Conservation (phyloP, 2,113 vertebrate species). For the Pollimyrus isidori region DNA sequence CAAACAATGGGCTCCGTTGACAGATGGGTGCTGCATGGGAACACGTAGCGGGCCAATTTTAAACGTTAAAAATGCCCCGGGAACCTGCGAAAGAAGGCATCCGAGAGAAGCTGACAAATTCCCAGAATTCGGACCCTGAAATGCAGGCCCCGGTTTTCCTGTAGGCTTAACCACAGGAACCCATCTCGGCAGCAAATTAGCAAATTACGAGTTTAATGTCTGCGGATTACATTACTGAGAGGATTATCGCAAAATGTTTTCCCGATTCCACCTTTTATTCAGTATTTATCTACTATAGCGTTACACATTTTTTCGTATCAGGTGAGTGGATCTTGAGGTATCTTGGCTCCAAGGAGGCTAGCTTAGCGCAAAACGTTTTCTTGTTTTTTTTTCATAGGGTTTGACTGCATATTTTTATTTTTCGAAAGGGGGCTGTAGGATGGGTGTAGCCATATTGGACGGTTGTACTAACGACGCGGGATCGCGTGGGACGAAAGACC, state of each 20-base stretch:
- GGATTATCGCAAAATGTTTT: constrained; percentile 11
- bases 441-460: not conserved
- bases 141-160: not conserved
- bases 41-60: constrained; percentile 57
- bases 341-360: not conserved
- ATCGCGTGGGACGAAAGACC: not conserved
- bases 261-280: not conserved
- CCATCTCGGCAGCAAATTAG: constrained; percentile 16
- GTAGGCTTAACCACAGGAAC: constrained; percentile 17
- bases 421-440: not conserved
- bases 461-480: not conserved
- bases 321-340: not conserved
- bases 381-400: not conserved
- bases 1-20: constrained; percentile 48
- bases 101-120: constrained; percentile 50
- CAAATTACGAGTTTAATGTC: constrained; percentile 1
- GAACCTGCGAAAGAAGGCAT: constrained; percentile 59
- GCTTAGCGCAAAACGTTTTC: not conserved
- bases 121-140: not conserved
- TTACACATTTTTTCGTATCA: constrained; percentile 3
- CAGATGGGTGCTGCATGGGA: constrained; percentile 47
- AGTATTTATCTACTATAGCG: not conserved
- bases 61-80: constrained; percentile 63
- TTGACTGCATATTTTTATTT: not conserved
- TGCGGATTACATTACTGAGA: constrained; percentile 15